These are phyloP conservation scores for Lordiphosa mommai DNA, from an alignment of 1,140 invertebrate genomes.

Conservation along the genomic window DNA sequence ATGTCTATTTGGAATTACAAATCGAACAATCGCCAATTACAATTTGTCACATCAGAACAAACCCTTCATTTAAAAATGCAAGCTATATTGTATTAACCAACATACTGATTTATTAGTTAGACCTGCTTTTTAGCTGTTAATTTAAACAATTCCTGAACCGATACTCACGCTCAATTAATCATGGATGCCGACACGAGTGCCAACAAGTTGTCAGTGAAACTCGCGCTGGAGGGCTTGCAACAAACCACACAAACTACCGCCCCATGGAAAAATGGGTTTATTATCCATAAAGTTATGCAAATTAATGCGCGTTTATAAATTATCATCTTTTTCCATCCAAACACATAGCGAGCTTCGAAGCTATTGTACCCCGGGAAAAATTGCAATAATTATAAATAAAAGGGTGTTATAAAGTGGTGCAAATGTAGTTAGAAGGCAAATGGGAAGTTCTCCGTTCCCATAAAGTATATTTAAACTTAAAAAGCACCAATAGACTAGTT, in stretches of 20 bases:
- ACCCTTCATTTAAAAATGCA: conserved; percentile 20
- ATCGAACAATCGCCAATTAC: background rate
- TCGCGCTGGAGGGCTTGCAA: background rate
- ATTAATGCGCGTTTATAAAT: conserved; percentile 45
- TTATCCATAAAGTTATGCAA: conserved; percentile 37
- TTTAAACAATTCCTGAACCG: conserved; percentile 32
- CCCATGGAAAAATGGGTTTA: background rate
- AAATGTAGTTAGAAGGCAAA: no score
- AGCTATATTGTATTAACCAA: background rate
- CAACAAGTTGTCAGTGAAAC: conserved; percentile 13
- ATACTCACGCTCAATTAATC: conserved; percentile 66
- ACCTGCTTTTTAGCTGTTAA: conserved; percentile 25
- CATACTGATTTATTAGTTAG: conserved; percentile 39
- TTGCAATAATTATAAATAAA: no score
- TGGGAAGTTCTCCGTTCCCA: no score
- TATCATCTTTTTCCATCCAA: background rate
- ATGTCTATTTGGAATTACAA: background rate
- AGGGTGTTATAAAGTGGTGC: no score
- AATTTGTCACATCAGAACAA: conserved; percentile 41
- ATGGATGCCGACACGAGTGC: conserved; percentile 32
- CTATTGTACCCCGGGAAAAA: no score
- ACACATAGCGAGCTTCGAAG: no score
- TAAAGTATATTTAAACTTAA: no score
- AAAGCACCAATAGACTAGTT: no score
- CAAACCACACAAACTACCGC: conserved; percentile 6